Base-by-base conservation (phyloP, 2,888 invertebrate species). In the Lamellibrachia satsuma region DNA sequence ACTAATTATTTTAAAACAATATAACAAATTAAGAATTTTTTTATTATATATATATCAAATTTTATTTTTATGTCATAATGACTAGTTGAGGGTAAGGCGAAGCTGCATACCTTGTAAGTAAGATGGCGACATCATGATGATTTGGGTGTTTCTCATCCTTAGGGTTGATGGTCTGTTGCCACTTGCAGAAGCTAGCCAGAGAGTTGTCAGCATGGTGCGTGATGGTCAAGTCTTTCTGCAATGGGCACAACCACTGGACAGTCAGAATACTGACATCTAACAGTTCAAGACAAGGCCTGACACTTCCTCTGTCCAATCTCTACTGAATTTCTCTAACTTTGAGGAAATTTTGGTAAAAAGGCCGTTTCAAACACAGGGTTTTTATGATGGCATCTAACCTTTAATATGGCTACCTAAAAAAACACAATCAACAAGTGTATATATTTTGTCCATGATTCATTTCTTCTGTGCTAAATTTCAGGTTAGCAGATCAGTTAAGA, bases 61-160 rank as follows among this genome's bases (percentile, higher is more conserved):
- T 39, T 0, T 1, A 39, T 39, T 39, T 39, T 39, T 39, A 39
- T 39, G 39, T 39, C 39, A 75, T n/a, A 22, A 15, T 75, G 60
- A 60, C 60, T 60, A 22, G 75, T 75, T 75, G 22, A 15, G 75
- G 6, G 75, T 6, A 75, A 15, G n/a, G 22, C 6, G 22, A 75
- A 22, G 11, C 22, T 7, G 55, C 92, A 55, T 52, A 94, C 94
- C 94, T 94, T 52, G 98, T 98, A 94, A 98, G 97, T 91, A 98
- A 97, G 94, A 98, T 98, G 90, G 98, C 98, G 7, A 98, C 98
- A 96, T 98, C 98, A 96, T 98, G 98, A 95, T 98, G 98, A 95
- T 98, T 98, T 1, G 98, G 98, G 96, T 98, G 98, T 22, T 97
- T 97, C 95, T 98, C 98, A 95, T 98, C 97, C 52, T 97, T 97